Conservation (phyloP, 2,888 invertebrate genomes). For the Pristionchus exspectatus region DNA sequence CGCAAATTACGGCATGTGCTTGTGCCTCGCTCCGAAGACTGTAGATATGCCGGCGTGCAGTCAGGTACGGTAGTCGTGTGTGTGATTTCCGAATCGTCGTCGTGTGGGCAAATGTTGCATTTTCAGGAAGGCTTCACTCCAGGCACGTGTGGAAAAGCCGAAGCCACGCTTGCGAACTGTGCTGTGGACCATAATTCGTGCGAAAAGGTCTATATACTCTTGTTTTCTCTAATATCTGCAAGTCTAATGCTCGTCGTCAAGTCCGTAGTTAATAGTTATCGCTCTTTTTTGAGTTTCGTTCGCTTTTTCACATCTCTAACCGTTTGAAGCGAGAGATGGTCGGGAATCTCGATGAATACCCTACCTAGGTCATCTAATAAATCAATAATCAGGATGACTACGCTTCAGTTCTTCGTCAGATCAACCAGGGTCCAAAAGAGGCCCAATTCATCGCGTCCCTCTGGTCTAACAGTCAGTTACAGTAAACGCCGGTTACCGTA, state of each 20-base stretch:
- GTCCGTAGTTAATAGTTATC: too few species aligned
- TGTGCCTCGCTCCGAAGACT: conserved; percentile 56
- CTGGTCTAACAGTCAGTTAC: conserved; percentile 42
- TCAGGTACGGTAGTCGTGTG: neutral
- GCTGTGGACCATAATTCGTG: too few species aligned
- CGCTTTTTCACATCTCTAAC: neutral
- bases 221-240: too few species aligned
- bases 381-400: conserved; percentile 30
- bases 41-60: conserved; percentile 47
- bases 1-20: conserved; percentile 71
- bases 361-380: neutral
- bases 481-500: too few species aligned
- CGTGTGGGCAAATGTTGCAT: neutral
- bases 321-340: too few species aligned
- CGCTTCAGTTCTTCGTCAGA: neutral
- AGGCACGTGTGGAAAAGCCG: neutral
- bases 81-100: neutral
- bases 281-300: too few species aligned
- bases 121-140: conserved; percentile 41
- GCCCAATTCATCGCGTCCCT: conserved; percentile 48
- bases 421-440: conserved; percentile 36
- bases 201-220: too few species aligned
- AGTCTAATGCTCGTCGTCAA: too few species aligned
- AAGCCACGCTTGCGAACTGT: neutral
- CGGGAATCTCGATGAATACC: too few species aligned